Evolutionary conservation across 2,888 invertebrate genomes (phyloP).

Genomic region (Himalopsyche kuldschensis): DNA sequence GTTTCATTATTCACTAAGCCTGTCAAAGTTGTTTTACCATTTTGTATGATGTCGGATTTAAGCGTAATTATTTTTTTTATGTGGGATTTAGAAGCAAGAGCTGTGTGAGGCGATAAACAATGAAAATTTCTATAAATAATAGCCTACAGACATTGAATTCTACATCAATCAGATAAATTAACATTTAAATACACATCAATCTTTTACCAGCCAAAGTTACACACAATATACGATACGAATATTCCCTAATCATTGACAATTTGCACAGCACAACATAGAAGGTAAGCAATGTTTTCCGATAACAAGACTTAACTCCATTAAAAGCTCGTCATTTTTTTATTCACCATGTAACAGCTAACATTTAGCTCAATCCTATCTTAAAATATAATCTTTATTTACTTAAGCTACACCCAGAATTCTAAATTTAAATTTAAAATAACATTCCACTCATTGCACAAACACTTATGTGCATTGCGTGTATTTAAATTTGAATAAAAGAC

Average conservation of each 20-base stretch:
- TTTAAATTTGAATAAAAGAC: no score
- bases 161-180: background rate
- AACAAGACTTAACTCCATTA: background rate
- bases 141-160: background rate
- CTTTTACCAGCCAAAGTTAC: background rate
- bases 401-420: background rate
- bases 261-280: background rate
- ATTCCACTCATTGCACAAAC: no score
- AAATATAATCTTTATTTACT: background rate
- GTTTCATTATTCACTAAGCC: no score
- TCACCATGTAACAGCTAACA: background rate
- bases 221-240: background rate
- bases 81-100: no score
- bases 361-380: background rate
- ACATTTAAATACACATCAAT: background rate
- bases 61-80: no score
- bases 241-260: background rate
- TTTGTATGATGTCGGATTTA: no score
- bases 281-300: background rate
- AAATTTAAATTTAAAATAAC: no score
- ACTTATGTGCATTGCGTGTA: no score
- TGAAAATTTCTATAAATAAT: no score
- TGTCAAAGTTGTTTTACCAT: no score
- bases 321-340: background rate
- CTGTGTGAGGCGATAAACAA: no score